phyloP scores from a whole-genome alignment of 2,113 vertebrate species.

The Corydoras sp. region DNA sequence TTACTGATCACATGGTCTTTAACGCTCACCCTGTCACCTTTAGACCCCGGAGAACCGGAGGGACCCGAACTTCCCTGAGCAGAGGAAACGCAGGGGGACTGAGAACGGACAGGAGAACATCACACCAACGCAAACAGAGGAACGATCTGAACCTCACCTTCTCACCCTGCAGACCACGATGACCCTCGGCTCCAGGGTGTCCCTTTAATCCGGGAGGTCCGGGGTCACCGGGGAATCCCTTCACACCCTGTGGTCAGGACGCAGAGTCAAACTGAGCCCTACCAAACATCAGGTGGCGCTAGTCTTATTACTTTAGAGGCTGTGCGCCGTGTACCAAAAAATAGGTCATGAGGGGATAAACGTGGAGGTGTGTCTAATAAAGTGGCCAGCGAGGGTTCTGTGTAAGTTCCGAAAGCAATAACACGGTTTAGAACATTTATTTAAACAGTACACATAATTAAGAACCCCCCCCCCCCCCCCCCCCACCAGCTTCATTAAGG shows the following conservation, averaged over 20 bases:
- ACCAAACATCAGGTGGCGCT: too few relatives aligned
- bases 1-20: neutral
- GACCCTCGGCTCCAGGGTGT: slow-evolving; percentile 75
- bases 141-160: slow-evolving; percentile 56
- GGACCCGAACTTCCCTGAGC: slow-evolving; percentile 71
- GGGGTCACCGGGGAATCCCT: slow-evolving; percentile 64
- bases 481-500: too few relatives aligned
- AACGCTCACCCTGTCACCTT: slow-evolving; percentile 71
- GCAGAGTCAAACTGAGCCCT: neutral
- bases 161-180: slow-evolving; percentile 63
- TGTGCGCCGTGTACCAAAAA: too few relatives aligned
- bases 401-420: too few relatives aligned
- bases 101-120: too few relatives aligned
- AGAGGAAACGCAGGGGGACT: neutral
- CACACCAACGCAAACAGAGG: neutral
- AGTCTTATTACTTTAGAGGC: too few relatives aligned
- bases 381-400: too few relatives aligned
- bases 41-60: slow-evolving; percentile 70
- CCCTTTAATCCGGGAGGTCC: slow-evolving; percentile 70
- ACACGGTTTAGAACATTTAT: too few relatives aligned
- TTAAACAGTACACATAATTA: too few relatives aligned
- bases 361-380: too few relatives aligned
- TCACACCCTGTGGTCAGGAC: slow-evolving; percentile 54
- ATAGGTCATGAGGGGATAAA: too few relatives aligned
- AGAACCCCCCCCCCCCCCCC: too few relatives aligned